Conservation (phyloP, 2,888 invertebrate genomes). For the Scrobipalpa costella region DNA sequence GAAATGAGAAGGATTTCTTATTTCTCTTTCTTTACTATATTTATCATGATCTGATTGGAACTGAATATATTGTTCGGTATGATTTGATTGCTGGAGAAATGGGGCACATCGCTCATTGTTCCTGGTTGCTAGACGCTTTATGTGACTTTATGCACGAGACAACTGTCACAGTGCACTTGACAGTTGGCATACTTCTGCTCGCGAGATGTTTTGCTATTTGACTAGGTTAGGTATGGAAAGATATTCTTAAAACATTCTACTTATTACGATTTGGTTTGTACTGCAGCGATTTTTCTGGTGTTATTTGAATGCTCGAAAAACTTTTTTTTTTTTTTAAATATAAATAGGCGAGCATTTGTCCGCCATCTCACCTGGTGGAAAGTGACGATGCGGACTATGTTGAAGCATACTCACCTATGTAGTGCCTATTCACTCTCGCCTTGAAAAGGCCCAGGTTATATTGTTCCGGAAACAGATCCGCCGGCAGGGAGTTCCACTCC, state of each 20-base stretch:
- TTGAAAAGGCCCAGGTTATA: no score
- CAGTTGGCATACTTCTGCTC: background rate
- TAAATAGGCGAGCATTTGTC: no score
- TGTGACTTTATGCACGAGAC: background rate
- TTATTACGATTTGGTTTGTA: conserved; percentile 22
- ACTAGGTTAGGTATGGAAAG: background rate
- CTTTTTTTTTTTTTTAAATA: no score
- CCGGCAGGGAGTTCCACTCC: no score
- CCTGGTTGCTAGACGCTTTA: conserved; percentile 6
- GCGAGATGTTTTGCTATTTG: background rate
- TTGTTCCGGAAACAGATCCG: no score
- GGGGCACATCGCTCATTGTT: conserved; percentile 20
- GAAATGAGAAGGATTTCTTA: background rate
- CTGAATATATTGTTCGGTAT: conserved; percentile 19
- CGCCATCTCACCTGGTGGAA: no score
- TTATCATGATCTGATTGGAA: conserved; percentile 22
- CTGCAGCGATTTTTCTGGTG: conserved; percentile 20
- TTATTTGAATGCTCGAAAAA: conserved; percentile 24
- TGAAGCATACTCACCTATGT: no score
- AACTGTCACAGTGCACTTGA: background rate
- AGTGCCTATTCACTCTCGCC: no score
- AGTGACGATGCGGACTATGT: no score
- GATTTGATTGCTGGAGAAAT: conserved; percentile 24
- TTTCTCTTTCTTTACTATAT: no score
- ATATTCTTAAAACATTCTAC: background rate